Evolutionary conservation across 1,140 invertebrate genomes (phyloP).

Genomic region (Magallana gigas): DNA sequence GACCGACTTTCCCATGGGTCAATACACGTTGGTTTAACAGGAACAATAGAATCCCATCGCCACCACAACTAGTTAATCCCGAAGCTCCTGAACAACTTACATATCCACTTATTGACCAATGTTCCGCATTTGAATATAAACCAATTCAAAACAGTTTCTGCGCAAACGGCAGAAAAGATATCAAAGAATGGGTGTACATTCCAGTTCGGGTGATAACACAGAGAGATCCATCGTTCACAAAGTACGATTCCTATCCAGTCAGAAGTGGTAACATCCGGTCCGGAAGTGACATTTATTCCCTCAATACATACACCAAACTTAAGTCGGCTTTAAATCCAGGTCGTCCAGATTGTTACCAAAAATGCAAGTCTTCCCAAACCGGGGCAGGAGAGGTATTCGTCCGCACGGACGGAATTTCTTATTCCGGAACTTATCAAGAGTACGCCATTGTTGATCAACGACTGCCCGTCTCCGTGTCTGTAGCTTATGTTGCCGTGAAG

Average conservation of each 20-base stretch:
- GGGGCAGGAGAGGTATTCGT: slow-evolving; percentile 69
- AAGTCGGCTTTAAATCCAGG: slow-evolving; percentile 43
- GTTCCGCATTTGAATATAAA: slow-evolving; percentile 43
- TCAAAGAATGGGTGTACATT: slow-evolving; percentile 69
- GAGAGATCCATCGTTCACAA: slow-evolving; percentile 64
- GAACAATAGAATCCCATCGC: neutral
- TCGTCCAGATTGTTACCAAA: slow-evolving; percentile 45
- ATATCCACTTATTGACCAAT: slow-evolving; percentile 26
- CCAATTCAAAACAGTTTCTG: slow-evolving; percentile 71
- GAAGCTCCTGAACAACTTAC: neutral
- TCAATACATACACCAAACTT: slow-evolving; percentile 40
- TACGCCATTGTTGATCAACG: slow-evolving; percentile 72
- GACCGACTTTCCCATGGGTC: neutral
- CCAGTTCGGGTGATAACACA: slow-evolving; percentile 70
- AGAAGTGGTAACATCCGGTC: slow-evolving; percentile 59
- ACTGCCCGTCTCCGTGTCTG: slow-evolving; percentile 68
- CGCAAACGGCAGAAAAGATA: slow-evolving; percentile 67
- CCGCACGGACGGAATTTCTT: slow-evolving; percentile 69
- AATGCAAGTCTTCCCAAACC: slow-evolving; percentile 50
- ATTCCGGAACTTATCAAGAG: slow-evolving; percentile 72
- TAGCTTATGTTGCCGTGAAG: slow-evolving; percentile 71
- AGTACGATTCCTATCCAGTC: slow-evolving; percentile 67
- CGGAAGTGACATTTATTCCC: slow-evolving; percentile 66
- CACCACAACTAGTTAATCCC: slow-evolving; percentile 18
- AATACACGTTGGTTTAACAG: neutral